Evolutionary conservation across 2,888 invertebrate genomes (phyloP).

Genomic region (Diarsia brunnea): DNA sequence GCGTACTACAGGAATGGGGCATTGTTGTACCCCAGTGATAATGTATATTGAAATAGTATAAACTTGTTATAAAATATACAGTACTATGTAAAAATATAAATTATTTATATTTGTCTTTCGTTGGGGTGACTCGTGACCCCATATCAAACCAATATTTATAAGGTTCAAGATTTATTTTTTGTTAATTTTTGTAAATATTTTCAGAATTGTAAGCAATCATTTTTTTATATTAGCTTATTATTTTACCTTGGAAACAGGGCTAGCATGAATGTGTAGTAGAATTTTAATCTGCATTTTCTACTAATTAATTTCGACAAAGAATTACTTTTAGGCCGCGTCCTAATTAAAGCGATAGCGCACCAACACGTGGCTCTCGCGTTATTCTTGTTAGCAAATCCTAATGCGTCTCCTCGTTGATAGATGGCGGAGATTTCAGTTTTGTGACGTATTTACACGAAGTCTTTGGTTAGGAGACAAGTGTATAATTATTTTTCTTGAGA

Average conservation of each 20-base stretch:
- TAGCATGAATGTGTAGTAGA: neutral
- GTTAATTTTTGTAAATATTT: conserved; percentile 35
- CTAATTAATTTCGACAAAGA: neutral
- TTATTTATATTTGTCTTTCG: conserved; percentile 25
- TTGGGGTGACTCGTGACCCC: conserved; percentile 23
- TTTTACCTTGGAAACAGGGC: neutral
- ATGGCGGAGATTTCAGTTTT: neutral
- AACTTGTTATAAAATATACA: conserved; percentile 42
- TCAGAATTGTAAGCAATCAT: conserved; percentile 19
- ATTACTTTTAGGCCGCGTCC: neutral
- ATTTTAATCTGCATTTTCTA: conserved; percentile 3
- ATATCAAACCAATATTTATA: conserved; percentile 9
- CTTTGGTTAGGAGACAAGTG: neutral
- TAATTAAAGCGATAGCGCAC: neutral
- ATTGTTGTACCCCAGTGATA: conserved; percentile 40
- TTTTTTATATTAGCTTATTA: neutral
- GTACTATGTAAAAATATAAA: conserved; percentile 36
- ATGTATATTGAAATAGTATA: conserved; percentile 45
- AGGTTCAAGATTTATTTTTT: conserved; percentile 7
- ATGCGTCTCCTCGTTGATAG: neutral
- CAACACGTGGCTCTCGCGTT: neutral
- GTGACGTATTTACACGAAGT: neutral
- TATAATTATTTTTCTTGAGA: neutral
- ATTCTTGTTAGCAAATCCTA: neutral
- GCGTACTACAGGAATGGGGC: conserved; percentile 50